A percentile compares a stretch with the other conserved stretches of the same genome.
Evolutionary conservation across 2,113 vertebrate genomes (phyloP).

Genomic region (Charadrius vociferus): DNA sequence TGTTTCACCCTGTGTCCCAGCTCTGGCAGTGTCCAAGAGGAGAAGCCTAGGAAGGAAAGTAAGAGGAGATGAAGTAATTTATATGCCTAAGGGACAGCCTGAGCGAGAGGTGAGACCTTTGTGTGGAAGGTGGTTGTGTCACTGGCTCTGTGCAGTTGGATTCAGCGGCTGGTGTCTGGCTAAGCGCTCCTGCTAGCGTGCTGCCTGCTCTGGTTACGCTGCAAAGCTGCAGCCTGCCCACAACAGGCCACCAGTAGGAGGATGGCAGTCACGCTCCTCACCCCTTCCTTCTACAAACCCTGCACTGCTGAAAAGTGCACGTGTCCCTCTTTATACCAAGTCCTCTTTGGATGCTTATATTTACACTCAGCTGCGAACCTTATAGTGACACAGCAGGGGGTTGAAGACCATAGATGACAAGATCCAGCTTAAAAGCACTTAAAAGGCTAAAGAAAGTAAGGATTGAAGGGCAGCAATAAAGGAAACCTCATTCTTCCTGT

Average conservation of each 20-base stretch:
- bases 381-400: background rate
- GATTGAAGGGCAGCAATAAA: background rate
- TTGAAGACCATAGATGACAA: background rate
- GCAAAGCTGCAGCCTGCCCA: background rate
- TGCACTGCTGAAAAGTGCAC: background rate
- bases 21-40: background rate
- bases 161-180: background rate
- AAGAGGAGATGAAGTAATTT: background rate
- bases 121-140: background rate
- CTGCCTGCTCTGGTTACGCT: background rate
- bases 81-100: no score
- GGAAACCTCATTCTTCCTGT: background rate
- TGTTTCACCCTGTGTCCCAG: rapidly evolving
- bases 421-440: background rate
- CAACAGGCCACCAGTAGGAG: rapidly evolving
- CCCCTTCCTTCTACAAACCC: background rate
- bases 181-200: background rate
- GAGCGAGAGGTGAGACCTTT: background rate
- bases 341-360: background rate
- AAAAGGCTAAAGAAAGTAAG: background rate
- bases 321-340: background rate
- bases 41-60: background rate
- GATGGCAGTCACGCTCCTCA: background rate
- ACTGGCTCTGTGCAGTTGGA: background rate
- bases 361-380: background rate